Conservation (phyloP, 2,888 invertebrate species). For the Mythimna lalbum region DNA sequence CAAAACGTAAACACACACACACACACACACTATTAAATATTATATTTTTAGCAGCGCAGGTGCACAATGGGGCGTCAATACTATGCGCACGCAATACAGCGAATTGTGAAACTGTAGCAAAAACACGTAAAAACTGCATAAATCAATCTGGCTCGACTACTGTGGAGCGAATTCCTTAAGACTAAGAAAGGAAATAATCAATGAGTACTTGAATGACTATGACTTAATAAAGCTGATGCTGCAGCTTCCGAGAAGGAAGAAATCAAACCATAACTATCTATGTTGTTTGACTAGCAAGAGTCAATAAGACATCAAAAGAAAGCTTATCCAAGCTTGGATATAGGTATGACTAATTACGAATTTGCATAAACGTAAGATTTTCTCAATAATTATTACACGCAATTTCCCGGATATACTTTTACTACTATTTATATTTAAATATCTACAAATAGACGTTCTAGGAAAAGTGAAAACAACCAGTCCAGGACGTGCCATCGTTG, state of each 20-base stretch:
- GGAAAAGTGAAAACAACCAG: constrained; percentile 61
- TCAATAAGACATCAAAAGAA: not conserved
- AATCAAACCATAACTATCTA: not conserved
- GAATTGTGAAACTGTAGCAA: constrained; percentile 61
- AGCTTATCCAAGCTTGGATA: not conserved
- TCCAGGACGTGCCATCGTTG: constrained; percentile 41
- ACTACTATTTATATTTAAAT: constrained; percentile 44
- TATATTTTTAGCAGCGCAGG: constrained; percentile 59
- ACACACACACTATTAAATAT: constrained; percentile 60
- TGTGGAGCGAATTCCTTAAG: constrained; percentile 40
- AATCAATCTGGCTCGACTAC: constrained; percentile 49
- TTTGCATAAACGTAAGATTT: constrained; percentile 7
- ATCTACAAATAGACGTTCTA: constrained; percentile 31
- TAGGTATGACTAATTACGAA: not conserved
- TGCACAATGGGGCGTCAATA: constrained; percentile 66
- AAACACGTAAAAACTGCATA: constrained; percentile 58
- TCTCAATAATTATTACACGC: constrained; percentile 11
- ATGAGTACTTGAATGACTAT: constrained; percentile 13
- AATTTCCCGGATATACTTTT: constrained; percentile 27
- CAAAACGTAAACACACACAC: constrained; percentile 65
- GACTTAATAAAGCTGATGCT: not conserved
- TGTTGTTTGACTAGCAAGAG: not conserved
- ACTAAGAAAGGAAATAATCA: constrained; percentile 24
- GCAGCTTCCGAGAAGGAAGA: not conserved
- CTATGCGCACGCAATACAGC: constrained; percentile 54